Conservation (phyloP, 2,113 vertebrate genomes). For the Martes martes region DNA sequence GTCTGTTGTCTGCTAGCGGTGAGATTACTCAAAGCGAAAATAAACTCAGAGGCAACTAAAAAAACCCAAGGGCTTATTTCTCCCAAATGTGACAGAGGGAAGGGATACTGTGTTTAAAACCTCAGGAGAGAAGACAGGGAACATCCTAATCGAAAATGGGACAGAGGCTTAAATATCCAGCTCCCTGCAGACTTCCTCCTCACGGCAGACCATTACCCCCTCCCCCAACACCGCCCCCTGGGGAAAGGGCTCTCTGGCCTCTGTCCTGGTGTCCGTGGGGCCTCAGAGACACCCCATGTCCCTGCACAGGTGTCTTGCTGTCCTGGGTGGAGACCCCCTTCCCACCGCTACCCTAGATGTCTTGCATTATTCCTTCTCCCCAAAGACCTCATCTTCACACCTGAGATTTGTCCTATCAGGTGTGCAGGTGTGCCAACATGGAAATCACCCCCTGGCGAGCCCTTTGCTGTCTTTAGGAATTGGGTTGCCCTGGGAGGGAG, state of each 20-base stretch:
- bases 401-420: not conserved
- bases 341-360: not conserved
- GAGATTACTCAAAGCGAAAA: not conserved
- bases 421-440: not conserved
- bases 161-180: rapidly evolving
- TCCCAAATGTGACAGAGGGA: not conserved
- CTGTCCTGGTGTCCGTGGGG: not conserved
- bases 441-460: not conserved
- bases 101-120: not conserved
- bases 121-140: not conserved
- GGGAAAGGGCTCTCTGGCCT: not conserved
- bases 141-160: not conserved
- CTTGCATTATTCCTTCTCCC: not conserved
- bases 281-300: not conserved
- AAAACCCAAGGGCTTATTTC: not conserved
- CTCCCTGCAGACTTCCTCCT: too few species aligned
- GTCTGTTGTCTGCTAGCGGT: not conserved
- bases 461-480: not conserved
- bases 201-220: too few species aligned
- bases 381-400: rapidly evolving
- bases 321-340: too few species aligned
- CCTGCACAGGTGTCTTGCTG: not conserved
- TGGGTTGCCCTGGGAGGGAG: not conserved
- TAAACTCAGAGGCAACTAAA: not conserved
- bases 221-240: too few species aligned